Evolutionary conservation across 2,888 invertebrate species (phyloP).

Genomic region (Zhuqinia jingwanae): DNA sequence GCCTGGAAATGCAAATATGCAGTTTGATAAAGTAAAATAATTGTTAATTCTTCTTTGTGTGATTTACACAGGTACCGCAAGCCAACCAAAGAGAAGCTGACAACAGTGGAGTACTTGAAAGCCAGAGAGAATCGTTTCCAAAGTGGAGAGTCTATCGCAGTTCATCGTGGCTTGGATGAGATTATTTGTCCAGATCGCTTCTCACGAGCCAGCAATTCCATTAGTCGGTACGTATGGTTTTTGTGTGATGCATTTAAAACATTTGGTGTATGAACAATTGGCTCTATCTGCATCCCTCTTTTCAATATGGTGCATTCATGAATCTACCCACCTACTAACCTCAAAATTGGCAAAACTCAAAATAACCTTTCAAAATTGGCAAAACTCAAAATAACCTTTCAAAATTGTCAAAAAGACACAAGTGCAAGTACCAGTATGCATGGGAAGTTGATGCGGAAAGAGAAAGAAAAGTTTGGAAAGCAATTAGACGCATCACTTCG

Average conservation of each 20-base stretch:
- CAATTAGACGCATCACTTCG: background rate
- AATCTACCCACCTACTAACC: constrained; percentile 19
- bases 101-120: constrained; percentile 89
- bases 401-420: constrained; percentile 36
- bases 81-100: constrained; percentile 87
- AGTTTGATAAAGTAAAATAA: constrained; percentile 1
- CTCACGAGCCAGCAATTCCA: constrained; percentile 77
- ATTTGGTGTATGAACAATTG: constrained; percentile 12
- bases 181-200: constrained; percentile 81
- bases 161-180: constrained; percentile 91
- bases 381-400: constrained; percentile 46
- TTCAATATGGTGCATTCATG: background rate
- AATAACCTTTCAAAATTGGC: constrained; percentile 47
- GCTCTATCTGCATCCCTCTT: constrained; percentile 36
- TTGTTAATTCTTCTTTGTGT: constrained; percentile 5
- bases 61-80: constrained; percentile 86
- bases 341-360: constrained; percentile 48
- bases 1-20: background rate
- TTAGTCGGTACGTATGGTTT: constrained; percentile 72
- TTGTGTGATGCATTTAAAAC: constrained; percentile 6
- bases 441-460: constrained; percentile 40
- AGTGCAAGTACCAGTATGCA: constrained; percentile 26
- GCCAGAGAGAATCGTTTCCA: constrained; percentile 81
- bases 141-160: constrained; percentile 87
- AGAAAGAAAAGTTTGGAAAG: constrained; percentile 24